Conservation (phyloP, 2,113 vertebrate species). For the Petaurus breviceps region DNA sequence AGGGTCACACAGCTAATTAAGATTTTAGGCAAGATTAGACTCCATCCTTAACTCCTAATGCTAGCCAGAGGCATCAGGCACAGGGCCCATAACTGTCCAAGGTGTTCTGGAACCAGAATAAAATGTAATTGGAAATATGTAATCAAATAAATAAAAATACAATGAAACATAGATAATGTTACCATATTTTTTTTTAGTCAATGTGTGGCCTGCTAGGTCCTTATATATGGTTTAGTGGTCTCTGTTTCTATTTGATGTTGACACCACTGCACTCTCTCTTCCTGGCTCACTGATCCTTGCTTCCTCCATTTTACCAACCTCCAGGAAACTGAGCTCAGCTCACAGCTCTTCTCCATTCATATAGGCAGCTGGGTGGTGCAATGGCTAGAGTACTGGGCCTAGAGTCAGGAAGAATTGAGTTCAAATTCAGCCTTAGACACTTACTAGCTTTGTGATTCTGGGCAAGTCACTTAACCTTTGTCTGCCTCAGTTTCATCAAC, state of each 20-base stretch:
- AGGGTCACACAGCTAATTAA: neutral
- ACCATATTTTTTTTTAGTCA: neutral
- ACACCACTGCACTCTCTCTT: neutral
- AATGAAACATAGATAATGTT: neutral
- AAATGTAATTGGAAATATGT: neutral
- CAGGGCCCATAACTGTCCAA: neutral
- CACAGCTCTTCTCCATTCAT: neutral
- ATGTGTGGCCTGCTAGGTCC: neutral
- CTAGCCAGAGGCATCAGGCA: too few relatives aligned
- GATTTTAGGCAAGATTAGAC: neutral
- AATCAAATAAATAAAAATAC: neutral
- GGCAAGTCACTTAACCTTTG: neutral
- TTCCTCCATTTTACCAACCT: neutral
- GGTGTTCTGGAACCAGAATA: neutral
- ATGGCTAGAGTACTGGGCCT: neutral
- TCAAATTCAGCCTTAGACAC: neutral
- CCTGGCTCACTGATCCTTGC: neutral
- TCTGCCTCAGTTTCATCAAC: neutral
- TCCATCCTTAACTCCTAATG: neutral
- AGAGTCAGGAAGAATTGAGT: neutral
- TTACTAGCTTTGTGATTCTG: neutral
- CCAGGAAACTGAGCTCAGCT: neutral
- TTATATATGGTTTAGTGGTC: neutral
- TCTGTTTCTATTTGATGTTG: neutral
- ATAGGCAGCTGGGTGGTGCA: neutral